These are phyloP conservation scores for Selenia dentaria DNA, from an alignment of 2,888 invertebrate species.

Conservation along the genomic window DNA sequence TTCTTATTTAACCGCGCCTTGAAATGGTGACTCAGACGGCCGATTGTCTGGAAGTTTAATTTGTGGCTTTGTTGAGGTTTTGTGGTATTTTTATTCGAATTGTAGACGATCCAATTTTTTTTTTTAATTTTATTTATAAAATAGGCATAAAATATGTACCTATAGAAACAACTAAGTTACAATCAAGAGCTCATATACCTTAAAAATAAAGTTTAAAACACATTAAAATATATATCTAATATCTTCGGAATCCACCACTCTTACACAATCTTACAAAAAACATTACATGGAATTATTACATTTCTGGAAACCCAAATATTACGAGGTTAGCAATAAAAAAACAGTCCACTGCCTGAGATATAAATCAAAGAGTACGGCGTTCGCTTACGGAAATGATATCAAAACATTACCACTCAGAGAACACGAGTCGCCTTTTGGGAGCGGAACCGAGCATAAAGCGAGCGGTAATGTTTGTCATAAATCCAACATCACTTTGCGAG, in stretches of 20 bases:
- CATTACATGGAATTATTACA: neutral
- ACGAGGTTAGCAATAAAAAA: conserved; percentile 11
- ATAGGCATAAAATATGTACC: too few relatives aligned
- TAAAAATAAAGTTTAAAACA: too few relatives aligned
- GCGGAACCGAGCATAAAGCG: conserved; percentile 34
- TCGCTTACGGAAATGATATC: conserved; percentile 33
- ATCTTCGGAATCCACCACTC: too few relatives aligned
- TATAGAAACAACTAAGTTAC: too few relatives aligned
- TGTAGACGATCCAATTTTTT: too few relatives aligned
- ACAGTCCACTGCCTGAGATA: conserved; percentile 22
- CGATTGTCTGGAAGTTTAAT: neutral
- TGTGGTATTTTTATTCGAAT: too few relatives aligned
- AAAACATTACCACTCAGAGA: conserved; percentile 34
- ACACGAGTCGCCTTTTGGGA: conserved; percentile 33
- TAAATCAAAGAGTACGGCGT: conserved; percentile 29
- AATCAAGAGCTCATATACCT: too few relatives aligned
- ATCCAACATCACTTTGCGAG: conserved; percentile 46
- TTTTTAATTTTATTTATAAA: too few relatives aligned
- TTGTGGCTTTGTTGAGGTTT: too few relatives aligned
- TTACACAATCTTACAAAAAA: too few relatives aligned
- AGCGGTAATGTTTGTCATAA: conserved; percentile 42
- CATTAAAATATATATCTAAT: too few relatives aligned
- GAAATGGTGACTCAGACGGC: conserved; percentile 15
- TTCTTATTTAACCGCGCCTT: conserved; percentile 49
- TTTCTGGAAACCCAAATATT: neutral